Conservation (phyloP, 2,113 vertebrate species). For the Poeciliopsis prolifica region DNA sequence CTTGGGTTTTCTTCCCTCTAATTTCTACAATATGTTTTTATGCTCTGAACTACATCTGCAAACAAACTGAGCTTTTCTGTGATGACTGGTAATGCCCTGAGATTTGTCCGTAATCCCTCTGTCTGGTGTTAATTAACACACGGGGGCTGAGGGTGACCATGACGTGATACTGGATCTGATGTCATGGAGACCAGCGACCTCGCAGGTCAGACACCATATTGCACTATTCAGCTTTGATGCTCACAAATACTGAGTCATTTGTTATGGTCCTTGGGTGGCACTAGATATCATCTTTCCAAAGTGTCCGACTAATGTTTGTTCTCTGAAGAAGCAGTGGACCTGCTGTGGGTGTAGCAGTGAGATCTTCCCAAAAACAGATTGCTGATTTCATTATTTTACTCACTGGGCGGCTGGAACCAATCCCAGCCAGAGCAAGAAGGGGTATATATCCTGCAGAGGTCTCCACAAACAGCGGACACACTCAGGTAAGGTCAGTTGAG, state of each 20-base stretch:
- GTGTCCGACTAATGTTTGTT: slow-evolving; percentile 33
- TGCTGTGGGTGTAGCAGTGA: slow-evolving; percentile 37
- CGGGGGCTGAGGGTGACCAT: slow-evolving; percentile 71
- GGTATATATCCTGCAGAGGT: not conserved
- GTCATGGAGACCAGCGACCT: slow-evolving; percentile 74
- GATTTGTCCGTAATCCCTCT: slow-evolving; percentile 67
- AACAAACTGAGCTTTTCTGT: slow-evolving; percentile 67
- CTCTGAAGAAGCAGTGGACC: slow-evolving; percentile 22
- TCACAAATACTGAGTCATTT: slow-evolving; percentile 71
- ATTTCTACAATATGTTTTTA: slow-evolving; percentile 60
- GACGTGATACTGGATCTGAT: slow-evolving; percentile 74
- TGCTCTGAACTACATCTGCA: slow-evolving; percentile 67
- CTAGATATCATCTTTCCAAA: slow-evolving; percentile 50
- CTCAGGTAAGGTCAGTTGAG: not conserved
- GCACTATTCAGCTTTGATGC: slow-evolving; percentile 61
- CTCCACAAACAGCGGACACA: not conserved
- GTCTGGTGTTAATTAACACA: slow-evolving; percentile 80
- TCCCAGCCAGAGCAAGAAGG: not conserved
- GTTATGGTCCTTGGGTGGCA: slow-evolving; percentile 65
- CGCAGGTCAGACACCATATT: slow-evolving; percentile 75
- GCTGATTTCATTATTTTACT: slow-evolving; percentile 4
- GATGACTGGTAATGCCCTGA: slow-evolving; percentile 71
- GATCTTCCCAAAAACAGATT: slow-evolving; percentile 36
- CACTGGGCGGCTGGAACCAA: not conserved
- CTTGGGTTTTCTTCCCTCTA: slow-evolving; percentile 55